These are phyloP conservation scores for Mastomys natalensis DNA, from an alignment of 2,113 vertebrate genomes.

Conservation along the genomic window DNA sequence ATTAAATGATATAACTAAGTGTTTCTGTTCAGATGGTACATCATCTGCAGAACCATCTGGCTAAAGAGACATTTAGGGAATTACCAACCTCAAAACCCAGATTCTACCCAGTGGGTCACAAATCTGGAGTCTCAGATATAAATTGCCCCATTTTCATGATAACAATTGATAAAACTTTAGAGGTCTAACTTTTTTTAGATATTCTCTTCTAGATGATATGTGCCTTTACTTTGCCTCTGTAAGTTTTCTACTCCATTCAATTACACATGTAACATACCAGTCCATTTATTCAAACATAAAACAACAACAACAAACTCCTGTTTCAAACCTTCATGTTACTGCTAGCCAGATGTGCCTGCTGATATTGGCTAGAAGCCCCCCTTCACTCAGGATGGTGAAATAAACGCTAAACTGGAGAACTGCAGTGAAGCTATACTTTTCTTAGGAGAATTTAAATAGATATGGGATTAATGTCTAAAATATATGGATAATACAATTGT, in stretches of 20 bases:
- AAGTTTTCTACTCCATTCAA: slow-evolving; percentile 5
- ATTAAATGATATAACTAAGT: slow-evolving; percentile 76
- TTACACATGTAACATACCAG: neutral
- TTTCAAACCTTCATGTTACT: neutral
- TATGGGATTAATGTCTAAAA: neutral
- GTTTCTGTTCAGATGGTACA: slow-evolving; percentile 70
- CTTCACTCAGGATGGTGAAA: neutral
- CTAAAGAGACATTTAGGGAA: slow-evolving; percentile 66
- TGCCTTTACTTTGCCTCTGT: neutral
- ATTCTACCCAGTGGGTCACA: slow-evolving; percentile 58
- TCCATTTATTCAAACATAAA: neutral
- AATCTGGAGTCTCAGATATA: slow-evolving; percentile 34
- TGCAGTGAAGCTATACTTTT: neutral
- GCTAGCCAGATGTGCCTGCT: neutral
- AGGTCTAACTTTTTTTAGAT: neutral
- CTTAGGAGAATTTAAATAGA: slow-evolving; percentile 37
- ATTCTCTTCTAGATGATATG: slow-evolving; percentile 14
- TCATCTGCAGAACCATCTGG: slow-evolving; percentile 79
- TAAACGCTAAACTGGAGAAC: slow-evolving; percentile 18
- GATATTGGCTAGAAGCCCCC: neutral
- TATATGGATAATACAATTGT: neutral
- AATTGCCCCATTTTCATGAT: neutral
- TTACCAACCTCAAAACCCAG: slow-evolving; percentile 76
- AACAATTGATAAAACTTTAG: slow-evolving; percentile 30
- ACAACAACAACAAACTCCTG: neutral